Conservation (phyloP, 1,140 invertebrate species). For the Papilio xuthus region DNA sequence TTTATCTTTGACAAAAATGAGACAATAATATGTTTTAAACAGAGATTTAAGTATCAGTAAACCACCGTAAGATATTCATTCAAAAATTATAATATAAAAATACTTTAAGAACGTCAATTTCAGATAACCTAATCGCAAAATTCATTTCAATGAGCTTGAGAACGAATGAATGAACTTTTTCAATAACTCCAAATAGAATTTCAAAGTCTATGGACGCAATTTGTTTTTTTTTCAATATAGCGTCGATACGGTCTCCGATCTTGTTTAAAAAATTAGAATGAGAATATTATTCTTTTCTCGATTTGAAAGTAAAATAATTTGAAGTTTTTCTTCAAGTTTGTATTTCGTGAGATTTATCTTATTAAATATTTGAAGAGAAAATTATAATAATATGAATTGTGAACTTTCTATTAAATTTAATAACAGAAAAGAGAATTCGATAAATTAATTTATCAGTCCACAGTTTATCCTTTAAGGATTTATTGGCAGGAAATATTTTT, state of each 20-base stretch:
- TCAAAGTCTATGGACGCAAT: slow-evolving; percentile 36
- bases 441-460: background rate
- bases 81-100: background rate
- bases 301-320: slow-evolving; percentile 37
- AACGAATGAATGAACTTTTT: slow-evolving; percentile 64
- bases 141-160: slow-evolving; percentile 38
- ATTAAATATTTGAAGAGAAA: background rate
- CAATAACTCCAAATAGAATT: slow-evolving; percentile 60
- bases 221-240: slow-evolving; percentile 47
- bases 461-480: slow-evolving; percentile 12
- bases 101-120: slow-evolving; percentile 15
- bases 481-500: slow-evolving; percentile 38
- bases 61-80: no score
- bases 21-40: no score
- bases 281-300: slow-evolving; percentile 22
- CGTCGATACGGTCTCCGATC: slow-evolving; percentile 41
- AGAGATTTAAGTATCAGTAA: no score
- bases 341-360: slow-evolving; percentile 19
- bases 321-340: slow-evolving; percentile 23
- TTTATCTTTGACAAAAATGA: no score
- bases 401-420: background rate
- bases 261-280: slow-evolving; percentile 44
- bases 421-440: no score
- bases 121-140: slow-evolving; percentile 20
- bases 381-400: no score